Base-by-base conservation (phyloP, 2,888 invertebrate genomes). In the Monopis laevigella region DNA sequence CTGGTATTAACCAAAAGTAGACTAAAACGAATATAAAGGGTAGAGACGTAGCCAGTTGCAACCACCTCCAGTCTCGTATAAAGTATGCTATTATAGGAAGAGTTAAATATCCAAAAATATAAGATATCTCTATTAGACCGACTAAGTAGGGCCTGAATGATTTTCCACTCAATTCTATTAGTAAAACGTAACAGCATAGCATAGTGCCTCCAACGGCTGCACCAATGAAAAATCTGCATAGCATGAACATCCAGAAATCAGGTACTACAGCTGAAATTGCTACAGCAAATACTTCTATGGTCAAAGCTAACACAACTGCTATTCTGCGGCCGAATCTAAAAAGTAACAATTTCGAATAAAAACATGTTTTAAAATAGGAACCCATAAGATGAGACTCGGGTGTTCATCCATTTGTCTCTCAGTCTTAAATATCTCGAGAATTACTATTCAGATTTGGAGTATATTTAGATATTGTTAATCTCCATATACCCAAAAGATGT, bases 1-100 rank as follows among this genome's bases (percentile, higher is more conserved):
- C 92, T 0, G 90, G 90, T 41, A 91, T 68, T 5, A 89, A 55
- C 84, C 87, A 89, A 53, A 85, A 86, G 48, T 86, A 88, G 0
- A 80, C 62, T 27, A 86, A 60, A 3, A 88, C 73, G 24, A 86
- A 47, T 4, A 71, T 53, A 60, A 84, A 84, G 1, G 77, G 78
- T 2, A 64, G 51, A 27, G 85, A 85, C 4, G 84, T 82, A 0
- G 75, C 77, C 10, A 86, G 56, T 54, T 86, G 86, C 24, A 86
- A 69, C 43, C 73, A 56, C 44, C 83, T 72, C 87, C 87, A 87
- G 28, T 86, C 82, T 41, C 83, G 69, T 2, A 85, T 68, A 47
- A 74, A 78, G 54, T 85, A 86, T 5, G 86, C 84, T 49, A 86
- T 72, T n/a, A 82, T 61, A 2, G 86, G 80, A 47, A 85, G 67